These are phyloP conservation scores for Acanthochromis polyacanthus DNA, from an alignment of 2,113 vertebrate species.

Conservation along the genomic window DNA sequence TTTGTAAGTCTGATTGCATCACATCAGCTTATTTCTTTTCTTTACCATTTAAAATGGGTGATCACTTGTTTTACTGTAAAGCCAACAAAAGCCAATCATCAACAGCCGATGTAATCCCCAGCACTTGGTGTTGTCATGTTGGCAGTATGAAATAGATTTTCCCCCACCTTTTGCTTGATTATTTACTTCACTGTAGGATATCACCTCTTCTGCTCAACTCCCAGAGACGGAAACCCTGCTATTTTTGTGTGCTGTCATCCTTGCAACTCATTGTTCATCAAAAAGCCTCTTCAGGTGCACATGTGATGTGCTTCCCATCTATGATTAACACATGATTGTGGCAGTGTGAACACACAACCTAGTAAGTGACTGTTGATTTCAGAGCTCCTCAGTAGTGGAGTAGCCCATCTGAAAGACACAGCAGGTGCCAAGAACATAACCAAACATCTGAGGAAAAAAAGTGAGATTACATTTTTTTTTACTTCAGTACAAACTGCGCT, in stretches of 20 bases:
- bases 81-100: too few species aligned
- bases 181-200: background rate
- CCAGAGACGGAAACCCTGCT: background rate
- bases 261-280: conserved; percentile 15
- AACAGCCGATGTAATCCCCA: too few species aligned
- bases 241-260: background rate
- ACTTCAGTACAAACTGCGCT: conserved; percentile 6
- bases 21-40: too few species aligned
- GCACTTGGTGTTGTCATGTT: too few species aligned
- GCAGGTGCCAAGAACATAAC: background rate
- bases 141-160: background rate
- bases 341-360: background rate
- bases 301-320: conserved; percentile 13
- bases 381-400: background rate
- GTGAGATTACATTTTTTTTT: conserved; percentile 15
- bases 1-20: too few species aligned
- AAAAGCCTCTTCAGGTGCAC: background rate
- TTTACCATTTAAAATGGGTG: too few species aligned
- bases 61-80: too few species aligned
- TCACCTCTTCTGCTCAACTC: background rate
- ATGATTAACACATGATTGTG: conserved; percentile 47
- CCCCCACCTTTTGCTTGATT: background rate
- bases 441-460: conserved; percentile 11
- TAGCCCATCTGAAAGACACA: background rate
- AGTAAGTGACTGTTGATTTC: conserved; percentile 22